Percentiles rank a stretch among this genome's conserved stretches.
Conservation (phyloP, 1,140 invertebrate genomes). For the Drosophila oshimai region DNA sequence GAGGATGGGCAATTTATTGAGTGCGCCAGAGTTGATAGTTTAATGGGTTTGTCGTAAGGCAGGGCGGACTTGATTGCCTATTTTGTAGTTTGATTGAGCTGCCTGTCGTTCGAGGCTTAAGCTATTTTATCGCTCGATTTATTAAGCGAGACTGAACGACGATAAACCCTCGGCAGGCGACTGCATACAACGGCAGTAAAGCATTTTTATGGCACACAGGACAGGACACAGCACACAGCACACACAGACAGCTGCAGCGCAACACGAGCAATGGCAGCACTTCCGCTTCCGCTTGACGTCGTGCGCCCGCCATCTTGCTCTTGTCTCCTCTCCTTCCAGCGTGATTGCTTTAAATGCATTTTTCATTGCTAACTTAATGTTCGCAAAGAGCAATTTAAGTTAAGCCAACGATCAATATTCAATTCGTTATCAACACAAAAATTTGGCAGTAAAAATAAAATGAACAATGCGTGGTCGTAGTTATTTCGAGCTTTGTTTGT, state of each 20-base stretch:
- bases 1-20: constrained; percentile 38
- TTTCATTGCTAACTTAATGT: constrained; percentile 13
- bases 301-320: not conserved
- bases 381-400: not conserved
- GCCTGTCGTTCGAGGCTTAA: constrained; percentile 17
- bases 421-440: not conserved
- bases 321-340: not conserved
- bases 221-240: not conserved
- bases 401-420: constrained; percentile 27
- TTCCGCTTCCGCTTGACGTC: constrained; percentile 41
- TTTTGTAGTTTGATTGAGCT: constrained; percentile 49
- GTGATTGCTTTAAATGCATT: not conserved
- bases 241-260: constrained; percentile 1
- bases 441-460: not conserved
- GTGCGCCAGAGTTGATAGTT: constrained; percentile 35
- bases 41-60: constrained; percentile 40
- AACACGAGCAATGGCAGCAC: constrained; percentile 46
- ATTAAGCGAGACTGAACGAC: constrained; percentile 36
- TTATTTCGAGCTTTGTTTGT: not conserved
- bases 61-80: constrained; percentile 35
- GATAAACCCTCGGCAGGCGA: constrained; percentile 41
- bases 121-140: constrained; percentile 54
- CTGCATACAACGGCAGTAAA: constrained; percentile 42
- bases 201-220: constrained; percentile 50
- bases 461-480: not conserved